Evolutionary conservation across 2,797 vertebrate species (phyloP), one percentile per base, ranked within the genome.

Genomic region (Neomorphus geoffroyi): DNA sequence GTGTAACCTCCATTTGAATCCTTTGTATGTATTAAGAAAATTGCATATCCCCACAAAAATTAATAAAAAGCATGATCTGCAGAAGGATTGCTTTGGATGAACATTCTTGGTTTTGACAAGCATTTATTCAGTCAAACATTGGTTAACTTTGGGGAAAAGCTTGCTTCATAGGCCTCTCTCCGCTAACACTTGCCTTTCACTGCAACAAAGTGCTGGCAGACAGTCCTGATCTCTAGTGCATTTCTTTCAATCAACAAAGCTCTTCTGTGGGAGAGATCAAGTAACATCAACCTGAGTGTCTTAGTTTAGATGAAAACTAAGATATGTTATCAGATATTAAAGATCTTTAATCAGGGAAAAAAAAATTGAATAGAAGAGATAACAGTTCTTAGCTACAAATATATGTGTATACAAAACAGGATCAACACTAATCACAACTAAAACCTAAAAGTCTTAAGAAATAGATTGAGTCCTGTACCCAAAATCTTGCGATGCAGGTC

Each of bases 61-160:
- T 17, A 60, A 65, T 23, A 26, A 77, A 69, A 88, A 8, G 2
- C 28, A 62, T 33, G 12, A 60, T 26, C 39, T 91, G 26, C n/a
- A 62, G n/a, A 50, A 75, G 18, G 13, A 15, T 39, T 77, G 19
- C 67, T 17, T 41, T 30, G 61, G 28, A 41, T n/a, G 21, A 66
- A 64, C 41, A 27, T 60, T 62, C 30, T 62, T 12, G 5, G 43
- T 93, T 80, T 86, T 91, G 30, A 84, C 58, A 60, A 74, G 43
- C 30, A 51, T 26, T 82, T 7, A 7, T 48, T 81, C 53, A 48
- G 71, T 65, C 54, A 72, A 62, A 43, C 10, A 26, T 54, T 80
- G 66, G 54, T 78, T 80, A 60, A 97, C 87, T 71, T 65, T 97
- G 19, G 90, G 91, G 78, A 98, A 98, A 45, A 97, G 92, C 65